Evolutionary conservation across 2,797 vertebrate genomes (phyloP).

Genomic region (Hozukius guyotensis): DNA sequence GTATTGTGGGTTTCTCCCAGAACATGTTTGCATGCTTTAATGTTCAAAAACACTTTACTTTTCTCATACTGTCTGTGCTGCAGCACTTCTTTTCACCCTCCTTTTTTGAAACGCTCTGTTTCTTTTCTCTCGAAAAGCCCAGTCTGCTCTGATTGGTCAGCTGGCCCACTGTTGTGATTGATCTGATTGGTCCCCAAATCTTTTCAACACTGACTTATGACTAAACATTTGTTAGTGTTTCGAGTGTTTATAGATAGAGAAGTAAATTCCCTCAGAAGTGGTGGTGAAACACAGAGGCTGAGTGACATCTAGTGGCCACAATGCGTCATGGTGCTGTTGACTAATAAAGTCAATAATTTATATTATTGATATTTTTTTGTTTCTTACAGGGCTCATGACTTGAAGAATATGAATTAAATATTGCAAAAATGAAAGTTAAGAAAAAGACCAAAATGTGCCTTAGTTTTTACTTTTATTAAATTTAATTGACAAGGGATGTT

Average conservation of each 20-base stretch:
- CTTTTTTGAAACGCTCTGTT: no score
- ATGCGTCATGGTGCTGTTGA: neutral
- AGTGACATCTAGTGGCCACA: slow-evolving; percentile 27
- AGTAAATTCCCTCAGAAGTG: neutral
- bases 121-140: no score
- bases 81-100: no score
- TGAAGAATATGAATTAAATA: neutral
- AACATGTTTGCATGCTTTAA: no score
- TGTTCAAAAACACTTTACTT: no score
- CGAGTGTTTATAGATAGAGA: neutral
- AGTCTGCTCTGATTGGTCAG: no score
- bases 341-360: neutral
- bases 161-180: no score
- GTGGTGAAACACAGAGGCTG: neutral
- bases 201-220: neutral
- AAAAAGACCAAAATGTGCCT: neutral
- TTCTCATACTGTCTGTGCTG: no score
- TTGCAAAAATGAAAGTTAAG: neutral
- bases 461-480: neutral
- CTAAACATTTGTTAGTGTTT: neutral
- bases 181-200: neutral
- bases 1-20: no score
- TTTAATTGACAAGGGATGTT: neutral
- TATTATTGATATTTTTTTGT: neutral
- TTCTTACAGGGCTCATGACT: neutral